Percentiles rank a stretch among this genome's conserved stretches.
Evolutionary conservation across 2,113 vertebrate genomes (phyloP).

Genomic region (Saccopteryx bilineata): DNA sequence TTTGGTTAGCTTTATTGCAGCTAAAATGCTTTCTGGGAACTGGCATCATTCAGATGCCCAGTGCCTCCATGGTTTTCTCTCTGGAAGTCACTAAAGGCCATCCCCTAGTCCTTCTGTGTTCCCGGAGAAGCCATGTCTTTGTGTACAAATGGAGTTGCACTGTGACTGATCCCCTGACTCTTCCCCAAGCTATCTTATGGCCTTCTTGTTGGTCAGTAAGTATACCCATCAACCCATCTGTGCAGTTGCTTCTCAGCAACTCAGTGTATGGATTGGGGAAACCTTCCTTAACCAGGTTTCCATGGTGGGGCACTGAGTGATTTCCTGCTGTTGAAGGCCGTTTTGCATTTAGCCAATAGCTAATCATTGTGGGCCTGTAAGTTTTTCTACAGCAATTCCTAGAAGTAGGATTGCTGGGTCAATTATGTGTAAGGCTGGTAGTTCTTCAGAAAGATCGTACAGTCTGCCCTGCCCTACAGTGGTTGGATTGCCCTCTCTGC

Average conservation of each 20-base stretch:
- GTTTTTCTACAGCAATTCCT: slow-evolving; percentile 3
- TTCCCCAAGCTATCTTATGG: background rate
- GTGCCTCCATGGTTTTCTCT: background rate
- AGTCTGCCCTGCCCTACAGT: background rate
- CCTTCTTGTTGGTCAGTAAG: background rate
- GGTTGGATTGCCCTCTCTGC: background rate
- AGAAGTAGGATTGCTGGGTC: background rate
- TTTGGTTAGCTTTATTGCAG: no score
- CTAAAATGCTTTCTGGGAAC: background rate
- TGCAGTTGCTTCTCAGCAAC: background rate
- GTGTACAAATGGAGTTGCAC: background rate
- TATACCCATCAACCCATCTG: no score
- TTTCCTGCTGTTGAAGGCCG: background rate
- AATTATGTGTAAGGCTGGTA: background rate
- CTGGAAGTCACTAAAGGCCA: background rate
- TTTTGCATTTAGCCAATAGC: background rate
- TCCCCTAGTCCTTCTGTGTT: background rate
- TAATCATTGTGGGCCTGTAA: background rate
- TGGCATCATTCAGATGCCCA: background rate
- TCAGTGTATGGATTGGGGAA: background rate
- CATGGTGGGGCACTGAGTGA: background rate
- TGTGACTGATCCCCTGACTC: background rate
- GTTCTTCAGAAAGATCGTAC: background rate
- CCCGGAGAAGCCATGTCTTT: background rate
- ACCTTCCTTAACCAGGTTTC: background rate